Conservation (phyloP, 35 echinoderm and acorn worm species). For the Ptychodera flava region DNA sequence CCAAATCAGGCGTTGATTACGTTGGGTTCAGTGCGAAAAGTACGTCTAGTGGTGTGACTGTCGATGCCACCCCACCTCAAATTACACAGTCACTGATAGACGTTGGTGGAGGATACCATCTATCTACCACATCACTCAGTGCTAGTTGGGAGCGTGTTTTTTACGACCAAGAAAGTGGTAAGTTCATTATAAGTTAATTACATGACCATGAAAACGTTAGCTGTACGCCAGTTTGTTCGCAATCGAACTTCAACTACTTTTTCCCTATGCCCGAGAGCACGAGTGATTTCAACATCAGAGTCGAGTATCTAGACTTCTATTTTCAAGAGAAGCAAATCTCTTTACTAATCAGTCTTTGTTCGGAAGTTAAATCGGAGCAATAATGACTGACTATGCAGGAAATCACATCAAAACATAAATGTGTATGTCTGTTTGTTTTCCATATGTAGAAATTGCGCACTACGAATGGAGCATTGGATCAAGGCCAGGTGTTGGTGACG, state of each 20-base stretch:
- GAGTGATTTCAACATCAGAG: too few species aligned
- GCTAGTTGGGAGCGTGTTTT: conserved; percentile 9
- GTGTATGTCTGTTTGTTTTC: not conserved
- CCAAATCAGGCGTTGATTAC: conserved; percentile 27
- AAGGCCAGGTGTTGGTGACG: conserved; percentile 14
- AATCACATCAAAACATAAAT: too few species aligned
- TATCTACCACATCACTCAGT: not conserved
- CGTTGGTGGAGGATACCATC: conserved; percentile 9
- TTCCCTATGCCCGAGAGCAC: too few species aligned
- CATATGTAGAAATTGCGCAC: not conserved
- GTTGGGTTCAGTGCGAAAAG: conserved; percentile 7
- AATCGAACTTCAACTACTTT: too few species aligned
- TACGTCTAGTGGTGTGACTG: conserved; percentile 10
- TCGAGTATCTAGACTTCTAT: too few species aligned
- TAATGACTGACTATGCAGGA: too few species aligned
- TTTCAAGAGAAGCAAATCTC: too few species aligned
- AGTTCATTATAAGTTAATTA: too few species aligned
- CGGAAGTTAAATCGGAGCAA: too few species aligned
- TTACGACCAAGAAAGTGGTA: conserved; percentile 13
- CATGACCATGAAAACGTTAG: too few species aligned
- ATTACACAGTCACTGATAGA: not conserved
- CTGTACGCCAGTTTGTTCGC: too few species aligned
- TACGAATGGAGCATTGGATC: conserved; percentile 30
- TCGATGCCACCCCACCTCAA: conserved; percentile 24
- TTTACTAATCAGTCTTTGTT: too few species aligned